Evolutionary conservation across 2,113 vertebrate genomes (phyloP).

Genomic region (Poecilia latipinna): DNA sequence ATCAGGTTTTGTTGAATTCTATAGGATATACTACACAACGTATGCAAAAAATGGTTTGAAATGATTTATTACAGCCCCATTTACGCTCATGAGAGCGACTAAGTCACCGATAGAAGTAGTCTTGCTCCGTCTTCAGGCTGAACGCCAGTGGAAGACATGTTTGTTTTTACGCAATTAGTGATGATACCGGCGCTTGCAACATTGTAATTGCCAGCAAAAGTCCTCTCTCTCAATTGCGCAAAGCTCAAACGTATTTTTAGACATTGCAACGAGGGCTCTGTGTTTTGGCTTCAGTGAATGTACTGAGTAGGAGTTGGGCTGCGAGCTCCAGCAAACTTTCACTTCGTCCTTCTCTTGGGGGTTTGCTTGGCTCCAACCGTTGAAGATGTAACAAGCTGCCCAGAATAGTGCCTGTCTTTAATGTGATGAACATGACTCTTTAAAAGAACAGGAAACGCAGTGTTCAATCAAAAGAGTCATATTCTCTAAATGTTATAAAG

Average conservation of each 20-base stretch:
- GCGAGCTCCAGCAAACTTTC: conserved; percentile 27
- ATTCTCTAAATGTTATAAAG: conserved; percentile 26
- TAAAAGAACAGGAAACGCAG: conserved; percentile 6
- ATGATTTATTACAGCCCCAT: too few species aligned
- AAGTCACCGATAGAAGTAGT: too few species aligned
- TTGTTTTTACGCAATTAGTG: conserved; percentile 23
- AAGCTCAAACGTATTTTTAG: conserved; percentile 17
- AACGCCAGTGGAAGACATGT: not conserved
- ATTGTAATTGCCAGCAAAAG: not conserved
- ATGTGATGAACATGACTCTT: conserved; percentile 34
- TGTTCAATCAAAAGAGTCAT: conserved; percentile 5
- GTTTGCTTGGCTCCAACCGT: conserved; percentile 18
- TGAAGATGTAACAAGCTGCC: conserved; percentile 9
- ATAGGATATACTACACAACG: too few species aligned
- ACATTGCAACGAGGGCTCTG: not conserved
- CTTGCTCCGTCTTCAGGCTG: not conserved
- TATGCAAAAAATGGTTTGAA: too few species aligned
- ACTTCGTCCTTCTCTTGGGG: conserved; percentile 6
- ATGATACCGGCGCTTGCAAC: conserved; percentile 9
- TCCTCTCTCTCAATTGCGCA: not conserved
- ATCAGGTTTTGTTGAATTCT: too few species aligned
- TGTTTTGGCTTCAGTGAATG: conserved; percentile 17
- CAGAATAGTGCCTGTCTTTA: conserved; percentile 16
- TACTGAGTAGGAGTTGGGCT: conserved; percentile 31
- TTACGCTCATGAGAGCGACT: too few species aligned